Base-by-base conservation (phyloP, 35 echinoderm and acorn worm genomes). In the Apostichopus japonicus region DNA sequence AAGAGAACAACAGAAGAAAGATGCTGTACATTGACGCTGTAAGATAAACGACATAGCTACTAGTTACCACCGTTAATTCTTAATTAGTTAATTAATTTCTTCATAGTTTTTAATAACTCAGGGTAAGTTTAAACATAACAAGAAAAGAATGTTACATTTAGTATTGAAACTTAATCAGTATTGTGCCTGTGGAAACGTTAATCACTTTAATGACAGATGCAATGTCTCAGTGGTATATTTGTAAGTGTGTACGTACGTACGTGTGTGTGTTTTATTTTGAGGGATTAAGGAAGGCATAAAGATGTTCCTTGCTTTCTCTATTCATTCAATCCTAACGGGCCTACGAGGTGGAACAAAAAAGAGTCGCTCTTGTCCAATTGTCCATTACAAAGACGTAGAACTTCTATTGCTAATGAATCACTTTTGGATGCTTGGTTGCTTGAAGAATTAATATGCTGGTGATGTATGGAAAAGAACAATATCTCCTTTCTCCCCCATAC, bases 111-210 rank as follows among this genome's bases (percentile, higher is more conserved):
- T 73, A 22, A 16, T 14, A 84, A 56, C 80, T 84, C 80, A 84
- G 80, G 80, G 80, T 84, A 19, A 84, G 16, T 17, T 53, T 53
- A 82, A 15, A 57, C 80, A 84, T 84, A 56, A 80, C 8, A 80
- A 21, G 5, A 24, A 15, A 75, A 24, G 6, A 75, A 75, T 21
- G 71, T 75, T 75, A 75, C 71, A 21, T 21, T 75, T 75, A 75
- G 71, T 19, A 23, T 75, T 75, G 22, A 75, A 61, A 61, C 15
- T 80, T 53, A 84, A 84, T 84, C 81, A 84, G 81, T 84, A 84
- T 84, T 84, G 81, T 84, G 81, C 81, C 81, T 84, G 81, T 84
- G 81, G 54, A 84, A 21, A 84, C 81, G 33, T 24, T 80, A 84
- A 55, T 57, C 19, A 84, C 56, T 9, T 22, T 15, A 44, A 84